Evolutionary conservation across 2,113 vertebrate species (phyloP), one percentile per base, ranked within the genome.

Genomic region (Silurus meridionalis): DNA sequence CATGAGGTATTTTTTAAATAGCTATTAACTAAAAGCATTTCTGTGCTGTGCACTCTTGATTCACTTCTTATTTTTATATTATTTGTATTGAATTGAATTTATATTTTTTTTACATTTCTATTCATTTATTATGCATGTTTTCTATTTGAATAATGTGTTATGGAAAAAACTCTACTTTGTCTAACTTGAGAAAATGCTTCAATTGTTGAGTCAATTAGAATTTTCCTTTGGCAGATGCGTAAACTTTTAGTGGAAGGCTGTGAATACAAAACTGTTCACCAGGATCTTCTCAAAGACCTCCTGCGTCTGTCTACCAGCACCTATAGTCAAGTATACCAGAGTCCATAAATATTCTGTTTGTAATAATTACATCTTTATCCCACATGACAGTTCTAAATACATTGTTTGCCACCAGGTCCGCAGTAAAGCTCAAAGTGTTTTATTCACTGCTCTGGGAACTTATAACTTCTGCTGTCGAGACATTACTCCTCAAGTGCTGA

Each of bases 381-480:
- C 2, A n/a, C 4, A 0, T 55, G n/a, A 69, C 66, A n/a, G 3
- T 53, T 55, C 48, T 80, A 78, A 46, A 78, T 46, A 5, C 14
- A 10, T 19, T 86, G 57, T 58, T 69, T 81, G 72, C 71, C 69
- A 79, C 23, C 92, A 99, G 98, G 98, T 99, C 63, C 96, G 98
- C 88, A 98, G 96, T 91, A 96, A 96, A 91, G 98, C 98, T 86
- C 98, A 99, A 91, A 96, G 95, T 87, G 97, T 96, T 28, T 96
- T 99, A 90, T 97, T 96, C 90, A 93, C 94, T 17, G 96, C 97
- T n/a, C 91, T 99, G 90, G 97, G 96, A 88, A 97, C 96, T 0
- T 99, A 96, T 90, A 98, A 96, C 90, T 99, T 99, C 91, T 97
- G 97, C 87, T 98, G 98, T 93, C 95, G 97, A 92, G 98, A 99